A percentile compares a stretch with the other conserved stretches of the same genome.
These are phyloP conservation scores for Ataeniobius toweri DNA, from an alignment of 2,797 vertebrate species.

Conservation along the genomic window DNA sequence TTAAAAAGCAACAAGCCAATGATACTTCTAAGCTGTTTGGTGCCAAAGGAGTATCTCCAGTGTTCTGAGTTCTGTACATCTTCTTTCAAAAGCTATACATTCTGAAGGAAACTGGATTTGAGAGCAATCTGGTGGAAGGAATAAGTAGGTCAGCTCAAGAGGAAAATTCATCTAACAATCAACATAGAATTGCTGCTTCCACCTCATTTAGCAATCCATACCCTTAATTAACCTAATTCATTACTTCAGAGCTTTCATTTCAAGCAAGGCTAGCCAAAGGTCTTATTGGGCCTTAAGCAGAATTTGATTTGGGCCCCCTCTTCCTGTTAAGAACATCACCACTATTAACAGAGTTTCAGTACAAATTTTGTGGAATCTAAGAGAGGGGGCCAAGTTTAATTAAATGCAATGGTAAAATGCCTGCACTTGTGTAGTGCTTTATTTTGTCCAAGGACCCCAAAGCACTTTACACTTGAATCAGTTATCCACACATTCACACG, in stretches of 20 bases:
- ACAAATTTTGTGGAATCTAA: neutral
- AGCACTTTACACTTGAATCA: no score
- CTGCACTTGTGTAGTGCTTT: no score
- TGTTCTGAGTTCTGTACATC: constrained; percentile 19
- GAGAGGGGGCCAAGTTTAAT: no score
- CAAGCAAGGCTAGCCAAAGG: neutral
- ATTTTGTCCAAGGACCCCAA: no score
- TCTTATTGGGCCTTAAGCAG: neutral
- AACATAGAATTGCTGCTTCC: neutral
- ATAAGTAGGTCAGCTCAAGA: neutral
- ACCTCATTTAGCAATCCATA: constrained; percentile 4
- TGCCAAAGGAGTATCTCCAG: constrained; percentile 16
- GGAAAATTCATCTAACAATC: neutral
- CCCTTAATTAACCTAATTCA: constrained; percentile 9
- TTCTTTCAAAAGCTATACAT: neutral
- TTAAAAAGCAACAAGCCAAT: constrained; percentile 34
- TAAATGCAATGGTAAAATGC: no score
- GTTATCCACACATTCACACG: no score
- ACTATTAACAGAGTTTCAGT: neutral
- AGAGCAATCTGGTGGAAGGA: neutral
- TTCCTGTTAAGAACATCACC: neutral
- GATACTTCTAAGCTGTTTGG: constrained; percentile 44
- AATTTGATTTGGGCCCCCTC: neutral
- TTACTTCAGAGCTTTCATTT: constrained; percentile 6
- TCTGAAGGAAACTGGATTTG: constrained; percentile 18